A percentile compares a stretch with the other conserved stretches of the same genome.
Conservation (phyloP, 1,140 invertebrate species). For the Hesperophylax magnus region DNA sequence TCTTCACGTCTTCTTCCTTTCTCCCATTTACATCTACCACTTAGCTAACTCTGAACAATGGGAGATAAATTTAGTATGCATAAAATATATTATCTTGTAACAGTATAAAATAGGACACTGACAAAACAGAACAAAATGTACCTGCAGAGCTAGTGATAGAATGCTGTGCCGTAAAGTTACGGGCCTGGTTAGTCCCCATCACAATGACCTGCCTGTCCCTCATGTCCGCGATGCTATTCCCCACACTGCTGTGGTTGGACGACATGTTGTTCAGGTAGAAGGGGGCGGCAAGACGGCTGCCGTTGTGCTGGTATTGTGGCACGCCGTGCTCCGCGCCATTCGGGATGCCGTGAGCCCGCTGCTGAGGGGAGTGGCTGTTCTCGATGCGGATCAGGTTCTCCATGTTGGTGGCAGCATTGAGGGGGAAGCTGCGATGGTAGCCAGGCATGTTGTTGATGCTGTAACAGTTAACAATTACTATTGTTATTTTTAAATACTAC, state of each 20-base stretch:
- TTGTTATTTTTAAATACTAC: no score
- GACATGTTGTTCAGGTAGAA: slow-evolving; percentile 54
- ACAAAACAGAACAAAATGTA: background rate
- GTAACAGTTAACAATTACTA: slow-evolving; percentile 25
- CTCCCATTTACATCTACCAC: no score
- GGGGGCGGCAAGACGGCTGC: slow-evolving; percentile 37
- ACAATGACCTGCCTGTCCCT: slow-evolving; percentile 54
- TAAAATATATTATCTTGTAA: no score
- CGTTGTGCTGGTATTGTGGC: slow-evolving; percentile 47
- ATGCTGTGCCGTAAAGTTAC: slow-evolving; percentile 56
- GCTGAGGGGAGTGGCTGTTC: slow-evolving; percentile 47
- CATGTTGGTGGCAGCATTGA: slow-evolving; percentile 54
- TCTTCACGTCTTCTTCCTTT: no score
- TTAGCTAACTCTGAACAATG: no score
- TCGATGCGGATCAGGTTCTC: slow-evolving; percentile 52
- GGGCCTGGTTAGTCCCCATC: slow-evolving; percentile 51
- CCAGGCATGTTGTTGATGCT: slow-evolving; percentile 62
- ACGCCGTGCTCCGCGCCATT: slow-evolving; percentile 30
- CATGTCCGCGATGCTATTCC: slow-evolving; percentile 54
- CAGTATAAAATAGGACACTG: no score
- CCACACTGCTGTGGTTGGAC: slow-evolving; percentile 38
- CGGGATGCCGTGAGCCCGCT: slow-evolving; percentile 29
- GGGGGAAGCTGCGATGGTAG: slow-evolving; percentile 65
- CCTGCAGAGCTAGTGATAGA: slow-evolving; percentile 53
- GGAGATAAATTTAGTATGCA: no score